Conservation (phyloP, 2,113 vertebrate genomes). For the Menidia beryllina region DNA sequence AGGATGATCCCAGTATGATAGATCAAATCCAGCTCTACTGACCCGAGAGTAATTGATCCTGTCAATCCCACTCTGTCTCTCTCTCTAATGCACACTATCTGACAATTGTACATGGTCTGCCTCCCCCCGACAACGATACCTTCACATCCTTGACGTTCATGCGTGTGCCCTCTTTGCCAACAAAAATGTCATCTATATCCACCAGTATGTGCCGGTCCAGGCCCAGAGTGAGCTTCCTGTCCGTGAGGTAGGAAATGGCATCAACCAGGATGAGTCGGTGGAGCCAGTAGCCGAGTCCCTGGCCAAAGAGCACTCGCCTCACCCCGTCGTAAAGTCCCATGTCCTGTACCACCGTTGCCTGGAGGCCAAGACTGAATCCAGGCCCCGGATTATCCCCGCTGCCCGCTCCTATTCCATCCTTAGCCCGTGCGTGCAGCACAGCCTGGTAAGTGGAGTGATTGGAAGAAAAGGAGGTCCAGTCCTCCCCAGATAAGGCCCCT, state of each 20-base stretch:
- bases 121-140: conserved; percentile 81
- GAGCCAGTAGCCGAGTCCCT: conserved; percentile 95
- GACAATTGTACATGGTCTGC: conserved; percentile 39
- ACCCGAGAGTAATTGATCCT: background rate
- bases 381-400: conserved; percentile 60
- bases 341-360: conserved; percentile 92
- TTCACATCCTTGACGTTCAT: conserved; percentile 96
- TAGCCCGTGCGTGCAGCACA: conserved; percentile 86
- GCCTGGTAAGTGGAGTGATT: conserved; percentile 97
- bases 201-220: conserved; percentile 94
- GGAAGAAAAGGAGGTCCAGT: conserved; percentile 94
- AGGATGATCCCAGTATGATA: conserved; percentile 27
- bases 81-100: conserved; percentile 6
- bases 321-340: conserved; percentile 94
- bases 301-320: conserved; percentile 93
- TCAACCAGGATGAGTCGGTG: conserved; percentile 94
- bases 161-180: conserved; percentile 95
- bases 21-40: conserved; percentile 23
- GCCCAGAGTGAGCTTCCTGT: conserved; percentile 88
- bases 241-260: conserved; percentile 91
- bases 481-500: conserved; percentile 90
- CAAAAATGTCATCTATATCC: conserved; percentile 97
- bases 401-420: conserved; percentile 71
- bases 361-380: conserved; percentile 77
- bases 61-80: conserved; percentile 8